Evolutionary conservation across 2,113 vertebrate species (phyloP).

Genomic region (Rafetus swinhoei): DNA sequence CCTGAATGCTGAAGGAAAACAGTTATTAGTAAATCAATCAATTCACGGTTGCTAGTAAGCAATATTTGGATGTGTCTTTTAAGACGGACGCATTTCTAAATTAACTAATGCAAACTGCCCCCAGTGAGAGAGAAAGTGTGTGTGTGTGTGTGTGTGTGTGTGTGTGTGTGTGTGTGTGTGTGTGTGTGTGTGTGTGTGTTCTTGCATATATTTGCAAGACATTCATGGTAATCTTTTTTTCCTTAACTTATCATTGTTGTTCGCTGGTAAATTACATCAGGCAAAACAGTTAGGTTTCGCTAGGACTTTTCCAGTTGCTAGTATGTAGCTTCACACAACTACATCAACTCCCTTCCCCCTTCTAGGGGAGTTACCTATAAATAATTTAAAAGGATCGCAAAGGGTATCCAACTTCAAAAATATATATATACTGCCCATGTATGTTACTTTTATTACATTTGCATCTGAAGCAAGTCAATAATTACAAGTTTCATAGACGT

Average conservation of each 20-base stretch:
- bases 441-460: slow-evolving; percentile 70
- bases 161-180: too few relatives aligned
- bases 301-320: neutral
- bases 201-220: neutral
- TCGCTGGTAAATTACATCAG: slow-evolving; percentile 20
- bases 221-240: slow-evolving; percentile 16
- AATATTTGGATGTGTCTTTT: neutral
- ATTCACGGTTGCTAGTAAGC: neutral
- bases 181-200: too few relatives aligned
- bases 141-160: too few relatives aligned
- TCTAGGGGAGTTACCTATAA: slow-evolving; percentile 41
- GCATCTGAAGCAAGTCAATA: slow-evolving; percentile 60
- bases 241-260: neutral
- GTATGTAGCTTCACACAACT: neutral
- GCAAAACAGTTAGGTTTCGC: neutral
- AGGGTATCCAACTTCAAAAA: neutral
- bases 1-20: neutral
- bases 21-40: neutral
- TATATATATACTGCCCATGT: neutral
- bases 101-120: neutral
- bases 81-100: neutral
- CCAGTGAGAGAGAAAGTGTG: neutral
- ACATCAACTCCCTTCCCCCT: slow-evolving; percentile 6
- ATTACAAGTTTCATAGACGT: slow-evolving; percentile 51
- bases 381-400: slow-evolving; percentile 45